Evolutionary conservation across 2,888 invertebrate genomes (phyloP).

Genomic region (Dynastes maya): DNA sequence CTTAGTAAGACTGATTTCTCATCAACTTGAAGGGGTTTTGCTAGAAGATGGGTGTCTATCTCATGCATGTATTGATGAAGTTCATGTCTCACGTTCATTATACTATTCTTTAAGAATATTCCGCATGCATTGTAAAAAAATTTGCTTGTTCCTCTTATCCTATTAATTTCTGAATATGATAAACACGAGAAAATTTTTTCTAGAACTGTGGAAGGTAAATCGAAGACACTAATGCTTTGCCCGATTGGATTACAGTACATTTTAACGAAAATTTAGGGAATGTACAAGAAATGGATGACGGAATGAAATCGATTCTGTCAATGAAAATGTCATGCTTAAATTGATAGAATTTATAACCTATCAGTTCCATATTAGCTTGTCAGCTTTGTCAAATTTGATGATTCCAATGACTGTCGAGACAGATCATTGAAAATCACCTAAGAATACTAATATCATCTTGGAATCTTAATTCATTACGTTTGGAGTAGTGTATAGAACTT

Average conservation of each 20-base stretch:
- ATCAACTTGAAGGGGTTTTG: conserved; percentile 42
- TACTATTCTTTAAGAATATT: conserved; percentile 31
- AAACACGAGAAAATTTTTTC: conserved; percentile 45
- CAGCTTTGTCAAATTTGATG: too few relatives aligned
- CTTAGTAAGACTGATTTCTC: conserved; percentile 44
- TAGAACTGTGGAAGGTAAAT: conserved; percentile 30
- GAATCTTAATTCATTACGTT: too few relatives aligned
- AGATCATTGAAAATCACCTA: too few relatives aligned
- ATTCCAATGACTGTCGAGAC: too few relatives aligned
- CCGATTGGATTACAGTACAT: not conserved
- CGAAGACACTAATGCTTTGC: conserved; percentile 8
- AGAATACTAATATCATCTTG: too few relatives aligned
- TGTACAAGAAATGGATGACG: conserved; percentile 1
- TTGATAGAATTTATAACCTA: not conserved
- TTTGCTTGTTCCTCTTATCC: conserved; percentile 46
- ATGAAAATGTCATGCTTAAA: conserved; percentile 15
- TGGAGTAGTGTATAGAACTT: too few relatives aligned
- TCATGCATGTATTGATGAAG: conserved; percentile 48
- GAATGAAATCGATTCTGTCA: conserved; percentile 28
- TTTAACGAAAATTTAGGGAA: conserved; percentile 36
- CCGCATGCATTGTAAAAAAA: conserved; percentile 42
- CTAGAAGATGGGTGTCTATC: conserved; percentile 40
- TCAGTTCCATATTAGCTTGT: too few relatives aligned
- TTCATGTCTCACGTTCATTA: conserved; percentile 38
- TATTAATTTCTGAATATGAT: conserved; percentile 45